Conservation (phyloP, 2,797 vertebrate species). For the Harpagifer antarcticus region DNA sequence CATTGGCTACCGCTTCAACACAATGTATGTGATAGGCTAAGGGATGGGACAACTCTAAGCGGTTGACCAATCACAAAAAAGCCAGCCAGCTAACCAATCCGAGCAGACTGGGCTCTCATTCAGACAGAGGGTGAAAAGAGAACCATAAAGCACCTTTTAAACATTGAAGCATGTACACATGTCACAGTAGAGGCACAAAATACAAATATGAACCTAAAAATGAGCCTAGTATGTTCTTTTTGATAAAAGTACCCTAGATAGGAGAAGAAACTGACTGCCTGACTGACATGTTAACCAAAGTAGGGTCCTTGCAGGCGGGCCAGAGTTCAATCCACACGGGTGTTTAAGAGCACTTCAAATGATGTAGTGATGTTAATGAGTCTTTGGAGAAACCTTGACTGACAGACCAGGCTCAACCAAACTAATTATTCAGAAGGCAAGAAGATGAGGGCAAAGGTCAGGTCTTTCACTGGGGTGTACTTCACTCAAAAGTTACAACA, state of each 20-base stretch:
- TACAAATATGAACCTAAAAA: no score
- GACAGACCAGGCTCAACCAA: constrained; percentile 24
- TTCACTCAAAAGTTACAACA: constrained; percentile 10
- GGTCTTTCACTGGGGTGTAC: background rate
- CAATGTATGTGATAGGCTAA: no score
- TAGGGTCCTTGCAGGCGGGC: constrained; percentile 38
- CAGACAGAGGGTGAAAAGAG: no score
- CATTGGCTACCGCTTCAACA: no score
- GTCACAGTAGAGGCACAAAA: no score
- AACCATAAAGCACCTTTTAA: no score
- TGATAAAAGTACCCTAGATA: background rate
- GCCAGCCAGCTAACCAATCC: no score
- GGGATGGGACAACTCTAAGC: no score
- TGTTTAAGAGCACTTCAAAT: constrained; percentile 39
- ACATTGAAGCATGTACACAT: no score
- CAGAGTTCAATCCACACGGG: constrained; percentile 65
- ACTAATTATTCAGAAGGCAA: constrained; percentile 27
- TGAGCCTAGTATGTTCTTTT: no score
- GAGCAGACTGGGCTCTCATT: no score
- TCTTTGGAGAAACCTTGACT: constrained; percentile 18
- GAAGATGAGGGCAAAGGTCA: constrained; percentile 10
- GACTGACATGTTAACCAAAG: constrained; percentile 41
- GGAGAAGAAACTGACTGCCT: constrained; percentile 40
- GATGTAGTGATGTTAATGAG: constrained; percentile 22
- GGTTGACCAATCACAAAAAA: no score